These are phyloP conservation scores for Clarias batrachus DNA, from an alignment of 2,113 vertebrate species.

Conservation along the genomic window DNA sequence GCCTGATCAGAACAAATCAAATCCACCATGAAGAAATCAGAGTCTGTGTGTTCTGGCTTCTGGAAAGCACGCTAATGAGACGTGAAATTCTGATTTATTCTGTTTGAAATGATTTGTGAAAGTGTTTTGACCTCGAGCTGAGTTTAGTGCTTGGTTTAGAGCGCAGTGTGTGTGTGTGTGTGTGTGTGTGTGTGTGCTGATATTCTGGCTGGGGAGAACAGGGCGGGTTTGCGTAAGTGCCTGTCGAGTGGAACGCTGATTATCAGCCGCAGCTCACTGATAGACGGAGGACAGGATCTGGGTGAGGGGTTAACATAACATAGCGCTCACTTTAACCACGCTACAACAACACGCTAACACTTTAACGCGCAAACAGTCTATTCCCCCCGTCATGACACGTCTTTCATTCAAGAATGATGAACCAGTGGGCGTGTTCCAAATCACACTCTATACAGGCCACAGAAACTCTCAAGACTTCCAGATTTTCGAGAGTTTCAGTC, in stretches of 20 bases:
- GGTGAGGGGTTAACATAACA: constrained; percentile 25
- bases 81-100: background rate
- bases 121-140: background rate
- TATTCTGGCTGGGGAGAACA: background rate
- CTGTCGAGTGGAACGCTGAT: constrained; percentile 6
- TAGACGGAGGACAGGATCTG: constrained; percentile 29
- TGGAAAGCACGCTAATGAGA: background rate
- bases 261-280: constrained; percentile 29
- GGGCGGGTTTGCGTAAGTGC: constrained; percentile 23
- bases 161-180: no score
- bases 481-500: no score
- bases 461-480: no score
- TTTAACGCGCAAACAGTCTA: no score
- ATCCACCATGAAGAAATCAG: background rate
- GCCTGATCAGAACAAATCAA: background rate
- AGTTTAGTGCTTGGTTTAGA: background rate
- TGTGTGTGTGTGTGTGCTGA: background rate
- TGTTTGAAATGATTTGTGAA: background rate
- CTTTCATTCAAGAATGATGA: background rate
- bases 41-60: background rate
- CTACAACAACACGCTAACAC: no score
- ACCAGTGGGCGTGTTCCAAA: background rate
- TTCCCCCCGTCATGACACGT: background rate
- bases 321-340: background rate
- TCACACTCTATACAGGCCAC: background rate